A percentile compares a stretch with the other conserved stretches of the same genome.
Conservation (phyloP, 92 coral and sea anemone genomes). For the Palythoa grandiflora region DNA sequence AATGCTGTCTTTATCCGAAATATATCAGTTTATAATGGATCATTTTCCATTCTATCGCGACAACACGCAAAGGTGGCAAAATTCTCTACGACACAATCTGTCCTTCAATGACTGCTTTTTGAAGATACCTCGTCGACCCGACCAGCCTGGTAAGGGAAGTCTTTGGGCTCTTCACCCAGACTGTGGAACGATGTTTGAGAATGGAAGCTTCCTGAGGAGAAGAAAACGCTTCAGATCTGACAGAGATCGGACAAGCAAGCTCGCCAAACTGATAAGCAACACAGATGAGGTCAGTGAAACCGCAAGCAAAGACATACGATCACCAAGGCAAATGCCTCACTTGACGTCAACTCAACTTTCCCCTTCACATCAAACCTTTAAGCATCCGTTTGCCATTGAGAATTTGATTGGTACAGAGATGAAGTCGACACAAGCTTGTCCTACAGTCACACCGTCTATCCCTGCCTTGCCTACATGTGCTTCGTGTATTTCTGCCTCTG, state of each 20-base stretch:
- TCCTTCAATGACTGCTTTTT: slow-evolving; percentile 98
- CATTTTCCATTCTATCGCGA: slow-evolving; percentile 98
- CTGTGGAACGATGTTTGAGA: slow-evolving; percentile 98
- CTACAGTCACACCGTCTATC: slow-evolving; percentile 68
- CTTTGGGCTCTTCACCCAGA: slow-evolving; percentile 99
- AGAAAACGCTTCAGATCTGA: slow-evolving; percentile 96
- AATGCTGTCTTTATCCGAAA: slow-evolving; percentile 97
- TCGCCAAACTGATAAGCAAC: slow-evolving; percentile 73
- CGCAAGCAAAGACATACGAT: slow-evolving; percentile 14
- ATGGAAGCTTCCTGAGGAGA: slow-evolving; percentile 94
- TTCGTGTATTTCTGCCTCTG: slow-evolving; percentile 76
- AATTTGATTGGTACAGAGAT: slow-evolving; percentile 85
- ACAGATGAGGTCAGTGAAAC: slow-evolving; percentile 53
- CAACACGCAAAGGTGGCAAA: slow-evolving; percentile 99
- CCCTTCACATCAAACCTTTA: slow-evolving; percentile 70
- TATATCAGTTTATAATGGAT: slow-evolving; percentile 99
- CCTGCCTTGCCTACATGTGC: slow-evolving; percentile 90
- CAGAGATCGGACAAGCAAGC: slow-evolving; percentile 80
- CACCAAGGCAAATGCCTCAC: slow-evolving; percentile 35
- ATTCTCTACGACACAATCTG: slow-evolving; percentile 94
- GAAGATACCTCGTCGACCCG: slow-evolving; percentile 98
- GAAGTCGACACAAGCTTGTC: slow-evolving; percentile 64
- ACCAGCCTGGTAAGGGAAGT: slow-evolving; percentile 98
- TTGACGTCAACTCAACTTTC: slow-evolving; percentile 51
- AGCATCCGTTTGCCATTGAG: slow-evolving; percentile 98